These are phyloP conservation scores for Netelia fuscicornis DNA, from an alignment of 2,888 invertebrate genomes.

Conservation along the genomic window DNA sequence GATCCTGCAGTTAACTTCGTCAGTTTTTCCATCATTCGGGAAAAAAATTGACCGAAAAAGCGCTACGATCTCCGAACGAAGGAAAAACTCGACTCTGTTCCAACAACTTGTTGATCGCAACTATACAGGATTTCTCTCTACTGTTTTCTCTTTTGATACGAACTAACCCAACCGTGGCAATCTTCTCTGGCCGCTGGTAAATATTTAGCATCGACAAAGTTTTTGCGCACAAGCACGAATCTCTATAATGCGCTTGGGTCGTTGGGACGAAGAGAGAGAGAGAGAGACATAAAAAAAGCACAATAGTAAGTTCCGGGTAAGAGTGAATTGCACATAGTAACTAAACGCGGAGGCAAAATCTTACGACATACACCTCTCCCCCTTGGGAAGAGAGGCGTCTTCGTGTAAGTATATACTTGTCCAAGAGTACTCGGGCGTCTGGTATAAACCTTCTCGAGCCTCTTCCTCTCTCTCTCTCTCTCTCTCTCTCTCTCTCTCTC, in stretches of 20 bases:
- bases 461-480: too few species aligned
- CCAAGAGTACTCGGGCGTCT: slow-evolving; percentile 17
- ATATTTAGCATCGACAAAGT: slow-evolving; percentile 51
- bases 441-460: slow-evolving; percentile 25
- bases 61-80: background rate
- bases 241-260: slow-evolving; percentile 45
- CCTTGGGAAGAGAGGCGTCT: slow-evolving; percentile 15
- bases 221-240: slow-evolving; percentile 29
- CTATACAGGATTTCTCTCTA: background rate
- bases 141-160: slow-evolving; percentile 15
- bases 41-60: background rate
- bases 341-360: background rate
- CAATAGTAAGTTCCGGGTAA: background rate
- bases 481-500: too few species aligned
- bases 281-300: background rate
- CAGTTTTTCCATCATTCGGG: background rate
- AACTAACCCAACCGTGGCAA: background rate
- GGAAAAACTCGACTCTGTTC: background rate
- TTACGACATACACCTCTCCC: background rate
- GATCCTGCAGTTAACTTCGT: too few species aligned
- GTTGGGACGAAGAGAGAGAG: background rate
- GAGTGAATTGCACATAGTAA: background rate
- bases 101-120: slow-evolving; percentile 49
- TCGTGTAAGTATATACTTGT: slow-evolving; percentile 23
- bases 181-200: slow-evolving; percentile 24